phyloP scores from a whole-genome alignment of 2,888 invertebrate species.

The Plebejus melissa region DNA sequence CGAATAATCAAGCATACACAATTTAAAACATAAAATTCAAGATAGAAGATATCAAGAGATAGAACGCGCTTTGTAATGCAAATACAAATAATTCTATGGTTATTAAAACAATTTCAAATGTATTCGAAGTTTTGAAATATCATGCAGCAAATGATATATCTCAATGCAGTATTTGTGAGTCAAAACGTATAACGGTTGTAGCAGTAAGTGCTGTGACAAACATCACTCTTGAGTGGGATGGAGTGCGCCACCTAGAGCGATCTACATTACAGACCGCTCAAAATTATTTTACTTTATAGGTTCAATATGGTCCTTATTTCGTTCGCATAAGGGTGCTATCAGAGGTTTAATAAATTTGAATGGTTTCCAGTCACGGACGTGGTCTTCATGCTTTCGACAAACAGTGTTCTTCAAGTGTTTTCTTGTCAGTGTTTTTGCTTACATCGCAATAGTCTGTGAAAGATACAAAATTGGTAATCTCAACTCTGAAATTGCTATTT shows the following conservation, averaged over 20 bases:
- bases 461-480: background rate
- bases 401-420: constrained; percentile 4
- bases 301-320: background rate
- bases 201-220: constrained; percentile 68
- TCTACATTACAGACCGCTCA: constrained; percentile 34
- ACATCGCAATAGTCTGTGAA: background rate
- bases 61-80: background rate
- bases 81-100: constrained; percentile 33
- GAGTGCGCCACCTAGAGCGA: constrained; percentile 62
- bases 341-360: background rate
- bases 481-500: background rate
- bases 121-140: constrained; percentile 17
- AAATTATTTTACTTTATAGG: background rate
- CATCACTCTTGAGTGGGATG: constrained; percentile 58
- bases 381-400: constrained; percentile 3
- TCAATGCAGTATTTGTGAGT: constrained; percentile 61
- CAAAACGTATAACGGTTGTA: constrained; percentile 62
- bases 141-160: constrained; percentile 58
- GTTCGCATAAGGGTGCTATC: background rate
- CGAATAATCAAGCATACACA: no score
- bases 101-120: constrained; percentile 19
- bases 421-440: background rate
- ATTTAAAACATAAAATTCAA: background rate
- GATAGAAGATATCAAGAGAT: background rate
- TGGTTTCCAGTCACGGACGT: constrained; percentile 33